These are phyloP conservation scores for Enteromius afrohamiltoni DNA, from an alignment of 2,797 vertebrate species.

Conservation along the genomic window DNA sequence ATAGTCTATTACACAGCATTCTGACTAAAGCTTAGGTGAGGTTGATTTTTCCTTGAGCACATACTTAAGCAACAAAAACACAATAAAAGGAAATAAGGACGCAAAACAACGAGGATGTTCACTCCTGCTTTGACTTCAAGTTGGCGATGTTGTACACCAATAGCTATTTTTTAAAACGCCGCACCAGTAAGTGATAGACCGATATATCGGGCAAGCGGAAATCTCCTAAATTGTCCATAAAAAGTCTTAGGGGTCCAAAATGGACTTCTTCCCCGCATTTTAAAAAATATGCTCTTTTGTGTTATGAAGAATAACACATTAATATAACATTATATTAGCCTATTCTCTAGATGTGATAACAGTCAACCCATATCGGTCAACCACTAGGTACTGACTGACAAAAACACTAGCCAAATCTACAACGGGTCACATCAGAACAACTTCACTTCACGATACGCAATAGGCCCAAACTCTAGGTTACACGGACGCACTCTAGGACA, in stretches of 20 bases:
- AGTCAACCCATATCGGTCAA: slow-evolving; percentile 11
- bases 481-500: slow-evolving; percentile 13
- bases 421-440: slow-evolving; percentile 25
- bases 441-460: slow-evolving; percentile 41
- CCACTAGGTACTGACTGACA: slow-evolving; percentile 14
- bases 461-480: slow-evolving; percentile 56
- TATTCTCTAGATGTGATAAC: neutral
- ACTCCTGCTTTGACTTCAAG: slow-evolving; percentile 35
- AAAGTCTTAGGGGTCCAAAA: neutral
- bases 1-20: slow-evolving; percentile 68
- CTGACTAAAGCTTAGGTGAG: slow-evolving; percentile 75
- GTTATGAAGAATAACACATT: neutral
- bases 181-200: slow-evolving; percentile 16
- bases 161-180: neutral
- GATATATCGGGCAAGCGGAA: neutral
- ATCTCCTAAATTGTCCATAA: neutral
- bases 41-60: slow-evolving; percentile 64
- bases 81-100: slow-evolving; percentile 25
- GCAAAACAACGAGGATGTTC: slow-evolving; percentile 28
- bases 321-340: neutral
- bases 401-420: slow-evolving; percentile 46
- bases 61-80: slow-evolving; percentile 46
- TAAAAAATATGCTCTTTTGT: neutral
- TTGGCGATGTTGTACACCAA: slow-evolving; percentile 14
- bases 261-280: neutral